Evolutionary conservation across 2,113 vertebrate species (phyloP).

Genomic region (Apaloderma vittatum): DNA sequence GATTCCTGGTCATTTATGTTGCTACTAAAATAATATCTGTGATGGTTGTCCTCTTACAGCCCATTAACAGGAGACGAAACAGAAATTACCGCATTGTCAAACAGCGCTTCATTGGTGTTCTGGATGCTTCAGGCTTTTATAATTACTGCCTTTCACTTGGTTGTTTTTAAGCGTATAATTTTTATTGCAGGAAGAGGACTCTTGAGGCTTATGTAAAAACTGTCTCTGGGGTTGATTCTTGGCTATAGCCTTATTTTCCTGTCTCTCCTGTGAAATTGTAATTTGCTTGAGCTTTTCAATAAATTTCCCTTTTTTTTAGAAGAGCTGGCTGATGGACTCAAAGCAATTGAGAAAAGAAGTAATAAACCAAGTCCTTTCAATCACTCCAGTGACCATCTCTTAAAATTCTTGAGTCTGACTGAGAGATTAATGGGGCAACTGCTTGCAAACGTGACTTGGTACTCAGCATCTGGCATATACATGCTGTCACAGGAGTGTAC

Average conservation of each 20-base stretch:
- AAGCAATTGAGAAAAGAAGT: conserved; percentile 18
- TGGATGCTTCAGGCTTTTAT: neutral
- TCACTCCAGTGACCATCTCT: conserved; percentile 22
- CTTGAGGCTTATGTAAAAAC: neutral
- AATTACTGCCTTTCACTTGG: neutral
- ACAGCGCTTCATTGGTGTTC: neutral
- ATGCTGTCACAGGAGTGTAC: neutral
- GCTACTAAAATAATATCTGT: neutral
- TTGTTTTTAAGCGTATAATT: neutral
- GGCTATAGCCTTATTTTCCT: neutral
- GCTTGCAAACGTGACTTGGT: conserved; percentile 9
- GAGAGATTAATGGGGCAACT: neutral
- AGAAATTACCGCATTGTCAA: neutral
- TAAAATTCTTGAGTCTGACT: neutral
- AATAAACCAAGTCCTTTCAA: conserved; percentile 32
- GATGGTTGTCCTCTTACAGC: neutral
- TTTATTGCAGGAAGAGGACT: conserved; percentile 37
- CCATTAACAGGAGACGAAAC: neutral
- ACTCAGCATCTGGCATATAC: conserved; percentile 21
- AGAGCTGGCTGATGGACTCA: conserved; percentile 38
- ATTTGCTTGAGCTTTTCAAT: conserved; percentile 44
- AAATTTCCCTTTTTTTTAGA: conserved; percentile 55
- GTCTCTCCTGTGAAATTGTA: conserved; percentile 49
- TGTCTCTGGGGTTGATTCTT: neutral
- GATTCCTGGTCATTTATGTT: neutral